These are phyloP conservation scores for Mnemiopsis leidyi DNA, from an alignment of 37 sponge, comb jelly and placozoan genomes.

Conservation along the genomic window DNA sequence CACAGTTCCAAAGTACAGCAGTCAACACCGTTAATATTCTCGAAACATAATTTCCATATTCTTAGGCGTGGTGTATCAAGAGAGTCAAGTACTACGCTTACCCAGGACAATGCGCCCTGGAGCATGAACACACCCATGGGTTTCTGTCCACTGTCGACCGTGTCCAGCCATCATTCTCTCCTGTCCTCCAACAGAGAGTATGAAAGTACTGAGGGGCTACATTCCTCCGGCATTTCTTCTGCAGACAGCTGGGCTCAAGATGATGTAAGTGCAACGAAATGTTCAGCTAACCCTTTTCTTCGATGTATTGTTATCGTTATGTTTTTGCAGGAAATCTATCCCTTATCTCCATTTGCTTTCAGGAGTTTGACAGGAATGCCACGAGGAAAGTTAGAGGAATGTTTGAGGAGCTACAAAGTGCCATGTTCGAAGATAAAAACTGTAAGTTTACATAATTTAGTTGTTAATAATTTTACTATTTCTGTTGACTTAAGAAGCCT, in stretches of 20 bases:
- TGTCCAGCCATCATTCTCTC: constrained; percentile 44
- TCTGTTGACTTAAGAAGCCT: too few relatives aligned
- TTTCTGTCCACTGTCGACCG: constrained; percentile 16
- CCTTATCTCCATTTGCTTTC: too few relatives aligned
- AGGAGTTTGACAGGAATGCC: constrained; percentile 64
- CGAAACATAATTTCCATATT: too few relatives aligned
- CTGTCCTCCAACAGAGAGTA: constrained; percentile 47
- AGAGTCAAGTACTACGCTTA: constrained; percentile 47
- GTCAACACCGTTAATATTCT: too few relatives aligned
- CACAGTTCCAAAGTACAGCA: too few relatives aligned
- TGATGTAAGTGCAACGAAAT: constrained; percentile 35
- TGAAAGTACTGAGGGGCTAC: constrained; percentile 52
- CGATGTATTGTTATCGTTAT: too few relatives aligned
- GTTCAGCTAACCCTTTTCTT: too few relatives aligned
- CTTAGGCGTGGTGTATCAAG: constrained; percentile 38
- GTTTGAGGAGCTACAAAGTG: constrained; percentile 56
- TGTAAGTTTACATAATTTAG: constrained; percentile 5
- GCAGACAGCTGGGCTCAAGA: constrained; percentile 66
- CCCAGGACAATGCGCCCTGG: constrained; percentile 2
- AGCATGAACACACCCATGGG: not conserved
- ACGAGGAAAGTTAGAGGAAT: constrained; percentile 31
- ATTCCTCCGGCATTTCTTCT: constrained; percentile 43
- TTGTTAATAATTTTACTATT: too few relatives aligned
- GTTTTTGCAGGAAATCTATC: too few relatives aligned
- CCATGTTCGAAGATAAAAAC: constrained; percentile 12